A percentile compares a stretch with the other conserved stretches of the same genome.
Conservation (phyloP, 2,113 vertebrate genomes). For the Danionella cerebrum region DNA sequence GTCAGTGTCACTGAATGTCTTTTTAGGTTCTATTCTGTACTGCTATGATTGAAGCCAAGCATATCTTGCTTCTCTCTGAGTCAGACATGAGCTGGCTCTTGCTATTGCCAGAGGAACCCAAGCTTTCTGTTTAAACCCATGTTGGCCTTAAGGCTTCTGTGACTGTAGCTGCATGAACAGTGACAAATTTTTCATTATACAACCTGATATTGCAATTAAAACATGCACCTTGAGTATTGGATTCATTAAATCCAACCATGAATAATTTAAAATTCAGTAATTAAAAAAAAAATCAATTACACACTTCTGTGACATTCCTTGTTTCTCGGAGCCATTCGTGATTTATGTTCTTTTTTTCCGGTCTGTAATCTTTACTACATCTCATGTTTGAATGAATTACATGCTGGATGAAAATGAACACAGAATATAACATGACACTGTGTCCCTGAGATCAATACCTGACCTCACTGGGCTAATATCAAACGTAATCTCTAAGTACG, state of each 20-base stretch:
- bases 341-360: background rate
- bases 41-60: constrained; percentile 9
- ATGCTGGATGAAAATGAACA: background rate
- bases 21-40: background rate
- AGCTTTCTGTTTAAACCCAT: background rate
- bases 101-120: background rate
- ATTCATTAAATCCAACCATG: constrained; percentile 16
- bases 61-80: constrained; percentile 1
- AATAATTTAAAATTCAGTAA: background rate
- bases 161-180: background rate
- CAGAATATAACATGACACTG: background rate
- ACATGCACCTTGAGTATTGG: constrained; percentile 7
- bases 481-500: no score
- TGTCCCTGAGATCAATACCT: background rate
- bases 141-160: constrained; percentile 1
- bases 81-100: background rate
- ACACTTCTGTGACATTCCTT: background rate
- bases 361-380: background rate
- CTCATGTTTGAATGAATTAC: background rate
- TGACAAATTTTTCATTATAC: constrained; percentile 1
- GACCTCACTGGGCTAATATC: background rate
- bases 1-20: constrained; percentile 19
- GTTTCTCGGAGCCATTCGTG: background rate
- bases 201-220: constrained; percentile 18
- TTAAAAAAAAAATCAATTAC: background rate